Conservation (phyloP, 2,888 invertebrate genomes). For the Melanotus villosus region DNA sequence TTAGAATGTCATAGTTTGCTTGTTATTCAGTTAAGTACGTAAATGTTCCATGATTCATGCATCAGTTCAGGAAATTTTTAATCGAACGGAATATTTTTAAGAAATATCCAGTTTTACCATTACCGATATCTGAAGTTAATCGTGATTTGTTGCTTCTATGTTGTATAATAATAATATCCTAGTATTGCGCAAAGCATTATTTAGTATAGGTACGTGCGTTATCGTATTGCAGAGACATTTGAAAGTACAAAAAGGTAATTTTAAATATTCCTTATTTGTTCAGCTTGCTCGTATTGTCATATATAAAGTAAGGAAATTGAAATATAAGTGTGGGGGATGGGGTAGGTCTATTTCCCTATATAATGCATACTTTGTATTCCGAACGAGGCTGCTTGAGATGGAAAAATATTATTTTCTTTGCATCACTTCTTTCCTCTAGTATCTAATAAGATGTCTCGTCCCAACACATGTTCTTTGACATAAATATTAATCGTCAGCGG, state of each 20-base stretch:
- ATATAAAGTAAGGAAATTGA: slow-evolving; percentile 65
- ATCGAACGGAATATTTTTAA: slow-evolving; percentile 8
- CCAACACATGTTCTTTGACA: slow-evolving; percentile 48
- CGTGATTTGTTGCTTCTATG: slow-evolving; percentile 14
- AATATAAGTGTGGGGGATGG: slow-evolving; percentile 62
- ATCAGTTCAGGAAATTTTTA: slow-evolving; percentile 25
- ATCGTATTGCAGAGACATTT: slow-evolving; percentile 49
- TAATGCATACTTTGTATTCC: slow-evolving; percentile 66
- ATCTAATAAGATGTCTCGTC: slow-evolving; percentile 61
- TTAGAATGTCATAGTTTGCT: slow-evolving; percentile 4
- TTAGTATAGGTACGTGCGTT: slow-evolving; percentile 24
- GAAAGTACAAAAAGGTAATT: slow-evolving; percentile 54
- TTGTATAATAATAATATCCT: neutral
- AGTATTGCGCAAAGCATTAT: slow-evolving; percentile 27
- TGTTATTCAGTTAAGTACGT: neutral
- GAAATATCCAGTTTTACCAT: slow-evolving; percentile 14
- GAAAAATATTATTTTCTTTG: slow-evolving; percentile 67
- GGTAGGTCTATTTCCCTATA: slow-evolving; percentile 63
- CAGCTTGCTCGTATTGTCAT: slow-evolving; percentile 45
- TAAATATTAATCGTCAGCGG: slow-evolving; percentile 50
- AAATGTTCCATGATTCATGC: slow-evolving; percentile 24
- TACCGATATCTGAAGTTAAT: slow-evolving; percentile 16
- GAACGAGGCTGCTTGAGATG: slow-evolving; percentile 64
- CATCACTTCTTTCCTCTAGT: slow-evolving; percentile 62
- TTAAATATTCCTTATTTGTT: slow-evolving; percentile 55